Percentiles rank a stretch among this genome's conserved stretches.
Conservation (phyloP, 2,113 vertebrate species). For the Atherinomorus stipes region DNA sequence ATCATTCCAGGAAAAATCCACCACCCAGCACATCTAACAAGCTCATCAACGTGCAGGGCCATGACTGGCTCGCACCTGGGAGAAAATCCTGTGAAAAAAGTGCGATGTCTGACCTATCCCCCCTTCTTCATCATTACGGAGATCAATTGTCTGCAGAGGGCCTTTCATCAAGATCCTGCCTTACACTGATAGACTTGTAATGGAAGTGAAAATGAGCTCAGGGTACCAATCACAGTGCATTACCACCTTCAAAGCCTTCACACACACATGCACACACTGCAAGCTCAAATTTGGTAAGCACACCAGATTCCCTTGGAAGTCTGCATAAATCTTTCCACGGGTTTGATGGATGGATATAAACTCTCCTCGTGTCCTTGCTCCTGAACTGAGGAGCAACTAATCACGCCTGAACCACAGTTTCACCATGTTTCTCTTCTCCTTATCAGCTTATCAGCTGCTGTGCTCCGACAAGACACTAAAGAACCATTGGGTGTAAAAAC, state of each 20-base stretch:
- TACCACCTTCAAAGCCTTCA: conserved; percentile 47
- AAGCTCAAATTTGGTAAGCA: conserved; percentile 25
- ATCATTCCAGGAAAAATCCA: conserved; percentile 41
- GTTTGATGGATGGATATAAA: conserved; percentile 53
- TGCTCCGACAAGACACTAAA: conserved; percentile 12
- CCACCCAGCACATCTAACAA: conserved; percentile 40
- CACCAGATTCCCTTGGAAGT: conserved; percentile 13
- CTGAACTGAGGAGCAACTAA: conserved; percentile 47
- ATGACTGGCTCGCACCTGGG: conserved; percentile 21
- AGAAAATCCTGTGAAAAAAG: conserved; percentile 41
- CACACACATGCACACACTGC: conserved; percentile 16
- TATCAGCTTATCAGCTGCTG: conserved; percentile 65
- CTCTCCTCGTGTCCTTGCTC: conserved; percentile 35
- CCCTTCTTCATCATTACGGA: conserved; percentile 64
- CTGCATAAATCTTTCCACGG: conserved; percentile 30
- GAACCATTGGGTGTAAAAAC: conserved; percentile 51
- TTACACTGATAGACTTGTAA: conserved; percentile 68
- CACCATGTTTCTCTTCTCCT: conserved; percentile 25
- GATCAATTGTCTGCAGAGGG: conserved; percentile 69
- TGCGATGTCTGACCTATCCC: conserved; percentile 50
- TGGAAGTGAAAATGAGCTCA: conserved; percentile 70
- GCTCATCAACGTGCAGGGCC: conserved; percentile 25
- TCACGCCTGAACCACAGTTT: conserved; percentile 48
- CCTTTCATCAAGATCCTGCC: conserved; percentile 64
- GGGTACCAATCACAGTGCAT: conserved; percentile 47